Evolutionary conservation across 2,113 vertebrate genomes (phyloP).

Genomic region (Spheniscus mendiculus): DNA sequence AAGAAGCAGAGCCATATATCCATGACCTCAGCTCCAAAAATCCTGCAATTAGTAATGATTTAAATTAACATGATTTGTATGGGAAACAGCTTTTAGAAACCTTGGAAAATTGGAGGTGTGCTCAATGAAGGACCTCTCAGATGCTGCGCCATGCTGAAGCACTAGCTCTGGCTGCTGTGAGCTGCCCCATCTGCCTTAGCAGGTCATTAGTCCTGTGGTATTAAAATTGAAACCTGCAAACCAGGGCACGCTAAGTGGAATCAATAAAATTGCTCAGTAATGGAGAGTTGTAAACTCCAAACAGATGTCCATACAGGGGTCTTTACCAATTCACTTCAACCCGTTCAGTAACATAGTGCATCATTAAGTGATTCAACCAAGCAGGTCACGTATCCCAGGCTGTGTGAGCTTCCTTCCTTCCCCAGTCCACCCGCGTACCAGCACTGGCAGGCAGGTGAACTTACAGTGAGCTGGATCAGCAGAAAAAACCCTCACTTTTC

Average conservation of each 20-base stretch:
- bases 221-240: neutral
- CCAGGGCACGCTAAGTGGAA: neutral
- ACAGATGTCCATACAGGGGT: neutral
- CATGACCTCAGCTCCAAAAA: neutral
- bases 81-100: neutral
- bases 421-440: neutral
- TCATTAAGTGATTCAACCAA: neutral
- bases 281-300: neutral
- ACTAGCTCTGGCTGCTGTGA: neutral
- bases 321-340: neutral
- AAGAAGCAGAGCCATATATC: neutral
- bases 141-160: neutral
- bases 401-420: neutral
- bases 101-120: neutral
- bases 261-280: neutral
- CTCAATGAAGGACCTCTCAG: neutral
- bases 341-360: fast-evolving
- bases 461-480: neutral
- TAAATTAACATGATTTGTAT: neutral
- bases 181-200: neutral
- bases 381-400: fast-evolving
- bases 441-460: neutral
- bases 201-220: neutral
- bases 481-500: neutral
- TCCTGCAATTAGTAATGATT: neutral